Conservation (phyloP, 2,888 invertebrate species). For the Eristalis pertinax region DNA sequence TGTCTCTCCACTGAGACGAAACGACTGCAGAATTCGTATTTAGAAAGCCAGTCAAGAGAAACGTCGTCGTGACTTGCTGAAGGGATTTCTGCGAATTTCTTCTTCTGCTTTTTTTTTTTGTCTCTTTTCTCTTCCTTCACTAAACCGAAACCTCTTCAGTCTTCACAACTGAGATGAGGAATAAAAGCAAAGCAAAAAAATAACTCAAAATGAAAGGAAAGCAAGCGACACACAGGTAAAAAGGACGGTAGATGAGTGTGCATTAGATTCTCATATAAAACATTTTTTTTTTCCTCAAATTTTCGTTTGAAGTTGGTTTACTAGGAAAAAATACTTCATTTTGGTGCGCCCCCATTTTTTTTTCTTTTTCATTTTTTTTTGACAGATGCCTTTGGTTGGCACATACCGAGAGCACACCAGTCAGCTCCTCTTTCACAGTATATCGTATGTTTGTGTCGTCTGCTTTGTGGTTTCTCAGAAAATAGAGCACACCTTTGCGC, state of each 20-base stretch:
- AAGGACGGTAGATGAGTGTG: neutral
- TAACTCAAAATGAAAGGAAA: no score
- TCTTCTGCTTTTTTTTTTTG: neutral
- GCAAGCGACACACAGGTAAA: neutral
- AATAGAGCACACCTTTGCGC: constrained; percentile 30
- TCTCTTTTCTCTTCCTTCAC: neutral
- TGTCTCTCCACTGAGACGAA: constrained; percentile 2
- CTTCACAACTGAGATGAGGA: neutral
- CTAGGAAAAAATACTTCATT: neutral
- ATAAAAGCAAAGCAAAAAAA: neutral
- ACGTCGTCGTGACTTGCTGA: constrained; percentile 29
- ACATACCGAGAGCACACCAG: neutral
- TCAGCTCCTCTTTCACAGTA: neutral
- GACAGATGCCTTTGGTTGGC: neutral
- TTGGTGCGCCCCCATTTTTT: neutral
- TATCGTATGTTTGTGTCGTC: neutral
- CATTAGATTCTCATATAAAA: neutral
- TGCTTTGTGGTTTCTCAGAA: neutral
- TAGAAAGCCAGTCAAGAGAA: constrained; percentile 7
- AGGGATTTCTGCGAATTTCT: constrained; percentile 37
- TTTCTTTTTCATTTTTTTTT: no score
- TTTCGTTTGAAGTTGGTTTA: neutral
- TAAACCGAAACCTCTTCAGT: neutral
- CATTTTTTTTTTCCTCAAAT: neutral
- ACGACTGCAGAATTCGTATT: constrained; percentile 25